Evolutionary conservation across 2,113 vertebrate genomes (phyloP), one percentile per base, ranked within the genome.

Genomic region (Crotalus tigris): DNA sequence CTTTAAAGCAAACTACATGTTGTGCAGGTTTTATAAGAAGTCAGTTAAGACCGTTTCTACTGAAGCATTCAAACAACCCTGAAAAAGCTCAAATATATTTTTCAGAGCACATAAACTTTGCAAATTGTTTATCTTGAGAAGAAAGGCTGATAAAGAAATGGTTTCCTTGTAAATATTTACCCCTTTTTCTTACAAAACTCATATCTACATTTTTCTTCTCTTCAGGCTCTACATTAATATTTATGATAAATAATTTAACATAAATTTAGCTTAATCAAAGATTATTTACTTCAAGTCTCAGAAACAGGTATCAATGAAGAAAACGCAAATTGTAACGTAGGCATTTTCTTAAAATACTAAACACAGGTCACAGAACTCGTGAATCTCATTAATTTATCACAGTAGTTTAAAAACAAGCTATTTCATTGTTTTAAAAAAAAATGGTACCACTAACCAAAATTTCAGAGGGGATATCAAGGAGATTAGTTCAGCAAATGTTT

Each of bases 141-240:
- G 17, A 90, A 29, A 90, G 81, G 57, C 15, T 46, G 57, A 85
- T 90, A 85, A 91, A 91, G 85, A 85, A 59, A 85, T 59, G 54
- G 81, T 86, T 87, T 90, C 75, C 92, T 64, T 64, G 46, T 93
- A 86, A 90, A 90, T 49, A 90, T 87, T 93, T 90, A 90, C 85
- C 87, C 57, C 88, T 26, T 94, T 0, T 21, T 94, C 91, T 94
- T 87, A 95, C 24, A 93, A 90, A 92, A 6, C 90, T 58, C 64
- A 87, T 92, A 96, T 87, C 89, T 95, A 91, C 94, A 24, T 92
- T 94, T 96, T 92, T 95, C 95, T 93, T 91, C 59, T 87, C 92
- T 90, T 46, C 97, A 97, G 98, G 97, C 98, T 98, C 98, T 98
- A 98, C 97, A 98, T 97, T 98, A 98, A 97, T 97, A 97, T 97